Base-by-base conservation (phyloP, 2,797 vertebrate species). In the Oophaga sylvatica region DNA sequence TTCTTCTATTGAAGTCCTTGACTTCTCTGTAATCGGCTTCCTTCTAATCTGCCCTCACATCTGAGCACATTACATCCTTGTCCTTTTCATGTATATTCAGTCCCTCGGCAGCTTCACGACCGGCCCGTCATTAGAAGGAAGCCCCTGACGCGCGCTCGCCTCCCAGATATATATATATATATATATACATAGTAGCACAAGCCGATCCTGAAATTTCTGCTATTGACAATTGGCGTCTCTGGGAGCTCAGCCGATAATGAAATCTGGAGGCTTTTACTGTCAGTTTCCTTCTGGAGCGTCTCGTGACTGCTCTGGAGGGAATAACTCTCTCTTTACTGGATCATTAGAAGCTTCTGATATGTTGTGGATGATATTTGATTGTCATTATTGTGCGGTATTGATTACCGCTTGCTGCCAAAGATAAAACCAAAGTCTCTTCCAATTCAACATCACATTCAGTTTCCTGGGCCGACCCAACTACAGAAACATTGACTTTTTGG, bases 361-460 rank as follows among this genome's bases (percentile, higher is more conserved):
- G 90, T 91, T 91, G 92, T 92, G 93, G 93, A 95, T 96, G 94
- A 93, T 93, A 95, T 94, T 92, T 94, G 96, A 94, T 96, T 96
- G 95, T 95, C 93, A 93, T 92, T 84, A 90, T 90, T 90, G 94
- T 94, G 91, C 92, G 91, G 93, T 96, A 95, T 96, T 93, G 95
- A 96, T 96, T 94, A 94, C 93, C 92, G 91, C 91, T 94, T 93
- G 53, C 85, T 90, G 90, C 60, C 53, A 59, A 65, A 88, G n/a
- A 87, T 75, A 68, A 91, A 91, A 90, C 89, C 86, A 86, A 89
- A 90, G 45, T 87, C 73, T 76, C 35, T 35, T 29, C 3, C 16
- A 88, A 81, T 80, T 35, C 60, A 70, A 57, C 35, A 59, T 35
- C 10, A 63, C 57, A 81, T 85, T 17, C 67, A 62, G 77, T 88